Evolutionary conservation across 2,113 vertebrate genomes (phyloP), one percentile per base, ranked within the genome.

Genomic region (Nymphicus hollandicus): DNA sequence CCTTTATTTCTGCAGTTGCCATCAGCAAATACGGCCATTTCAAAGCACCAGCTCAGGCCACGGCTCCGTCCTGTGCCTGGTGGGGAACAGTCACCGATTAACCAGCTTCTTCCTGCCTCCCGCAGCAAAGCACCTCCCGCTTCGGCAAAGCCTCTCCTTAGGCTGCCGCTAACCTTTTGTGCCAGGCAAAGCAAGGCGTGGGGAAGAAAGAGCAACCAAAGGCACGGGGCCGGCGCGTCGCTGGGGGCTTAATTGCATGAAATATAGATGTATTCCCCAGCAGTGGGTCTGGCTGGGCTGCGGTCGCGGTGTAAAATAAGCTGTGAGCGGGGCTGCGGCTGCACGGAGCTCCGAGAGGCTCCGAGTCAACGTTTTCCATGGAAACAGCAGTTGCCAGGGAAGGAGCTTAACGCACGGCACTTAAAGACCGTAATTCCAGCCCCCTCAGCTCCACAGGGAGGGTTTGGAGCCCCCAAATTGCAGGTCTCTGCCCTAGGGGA

Each of bases 321-420:
- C 63, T 3, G 12, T 13, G 17, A 85, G 71, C 58, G 43, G 46
- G 13, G 61, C 65, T 1, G 27, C 2, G 12, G 3, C 46, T 4
- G 19, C 46, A 25, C 64, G 55, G 28, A 52, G 52, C 66, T 69
- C 82, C 1, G 0, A 31, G 81, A 60, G 37, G 72, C 77, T 7
- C 8, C 44, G 88, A 84, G 91, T 70, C 81, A 60, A 66, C 10
- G 8, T 39, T 89, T 95, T 64, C 87, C 93, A 89, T 72, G 74
- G 89, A 93, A 92, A 94, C 88, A 5, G 85, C 81, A 60, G 77
- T 83, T 82, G 65, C 95, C 95, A 93, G 73, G 94, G 89, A 87
- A 92, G 66, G 91, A 1, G 3, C 24, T 86, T 63, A 63, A 73
- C 60, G 33, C 5, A 1, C 1, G 2, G 22, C 49, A 31, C 89